Evolutionary conservation across 2,888 invertebrate species (phyloP), one percentile per base, ranked within the genome.

Genomic region (Lypha dubia): DNA sequence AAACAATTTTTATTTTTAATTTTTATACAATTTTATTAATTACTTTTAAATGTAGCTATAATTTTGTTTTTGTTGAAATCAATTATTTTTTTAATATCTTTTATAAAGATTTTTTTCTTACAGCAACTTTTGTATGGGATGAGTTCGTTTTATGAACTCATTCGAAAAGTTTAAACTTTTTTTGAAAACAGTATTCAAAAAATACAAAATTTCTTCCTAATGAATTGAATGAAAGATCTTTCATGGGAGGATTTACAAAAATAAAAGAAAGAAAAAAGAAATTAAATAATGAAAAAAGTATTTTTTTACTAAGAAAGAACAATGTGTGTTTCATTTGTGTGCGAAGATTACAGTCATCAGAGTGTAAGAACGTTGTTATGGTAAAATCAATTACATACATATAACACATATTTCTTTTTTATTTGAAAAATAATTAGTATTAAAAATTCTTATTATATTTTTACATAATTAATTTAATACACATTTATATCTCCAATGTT

Each of bases 21-120:
- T 74, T 74, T n/a, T 79, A 44, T 49, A 32, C n/a, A 20, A 35
- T 35, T 41, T 63, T 58, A 79, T 41, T 51, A n/a, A 67, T 65
- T 79, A 75, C 51, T 70, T 58, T 82, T 38, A 53, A 71, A 73
- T 63, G 71, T 83, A 79, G 46, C 51, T 74, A 62, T 62, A 60
- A 65, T 73, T 80, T 79, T 73, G 56, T 73, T 73, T 79, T 73
- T 83, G 65, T 82, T 76, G 44, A 70, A 73, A 67, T 68, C 58
- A 63, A 41, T 32, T n/a, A n/a, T n/a, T 67, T 35, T 76, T 80
- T 81, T 58, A 44, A 71, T 76, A 76, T 85, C 82, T 83, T 83
- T 85, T 85, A 83, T 85, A 83, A 82, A 82, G 82, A 85, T 75
- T 76, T 85, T 75, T 79, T 83, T 80, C 79, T 85, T 85, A 38